Evolutionary conservation across 1,140 invertebrate species (phyloP).

Genomic region (Microplitis mediator): DNA sequence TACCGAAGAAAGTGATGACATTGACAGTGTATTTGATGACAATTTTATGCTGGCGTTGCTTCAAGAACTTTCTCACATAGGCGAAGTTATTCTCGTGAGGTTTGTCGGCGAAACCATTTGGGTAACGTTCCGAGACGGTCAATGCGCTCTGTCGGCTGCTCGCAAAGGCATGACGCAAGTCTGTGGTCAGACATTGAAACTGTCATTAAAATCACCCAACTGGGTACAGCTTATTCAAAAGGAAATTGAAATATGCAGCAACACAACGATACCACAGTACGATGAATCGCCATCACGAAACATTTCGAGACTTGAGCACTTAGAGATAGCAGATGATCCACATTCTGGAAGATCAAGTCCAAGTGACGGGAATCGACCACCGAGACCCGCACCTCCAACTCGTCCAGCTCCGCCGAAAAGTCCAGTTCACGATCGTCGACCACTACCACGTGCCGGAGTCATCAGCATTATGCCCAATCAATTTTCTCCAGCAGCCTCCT

Average conservation of each 20-base stretch:
- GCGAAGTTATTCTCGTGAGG: conserved; percentile 87
- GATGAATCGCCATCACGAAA: conserved; percentile 53
- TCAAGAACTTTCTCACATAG: conserved; percentile 76
- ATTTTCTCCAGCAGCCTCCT: conserved; percentile 33
- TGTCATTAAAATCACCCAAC: conserved; percentile 82
- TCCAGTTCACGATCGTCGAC: conserved; percentile 43
- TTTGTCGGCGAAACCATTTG: conserved; percentile 89
- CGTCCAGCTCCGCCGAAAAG: conserved; percentile 62
- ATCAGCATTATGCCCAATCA: conserved; percentile 48
- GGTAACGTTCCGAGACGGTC: conserved; percentile 87
- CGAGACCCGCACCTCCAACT: conserved; percentile 62
- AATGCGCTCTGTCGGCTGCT: conserved; percentile 79
- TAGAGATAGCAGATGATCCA: conserved; percentile 43
- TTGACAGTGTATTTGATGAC: conserved; percentile 68
- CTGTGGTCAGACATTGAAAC: conserved; percentile 70
- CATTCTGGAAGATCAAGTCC: conserved; percentile 44
- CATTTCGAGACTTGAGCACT: conserved; percentile 54
- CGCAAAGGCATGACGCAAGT: conserved; percentile 68
- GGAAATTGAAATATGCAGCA: conserved; percentile 82
- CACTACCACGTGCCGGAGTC: conserved; percentile 53
- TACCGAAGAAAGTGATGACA: conserved; percentile 52
- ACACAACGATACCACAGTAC: conserved; percentile 80
- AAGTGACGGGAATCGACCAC: conserved; percentile 41
- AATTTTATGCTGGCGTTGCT: conserved; percentile 75
- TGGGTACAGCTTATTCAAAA: conserved; percentile 82